Percentiles rank a stretch among this genome's conserved stretches.
phyloP scores from a whole-genome alignment of 2,888 invertebrate genomes.

The Imbricaverruca yamaguchii region DNA sequence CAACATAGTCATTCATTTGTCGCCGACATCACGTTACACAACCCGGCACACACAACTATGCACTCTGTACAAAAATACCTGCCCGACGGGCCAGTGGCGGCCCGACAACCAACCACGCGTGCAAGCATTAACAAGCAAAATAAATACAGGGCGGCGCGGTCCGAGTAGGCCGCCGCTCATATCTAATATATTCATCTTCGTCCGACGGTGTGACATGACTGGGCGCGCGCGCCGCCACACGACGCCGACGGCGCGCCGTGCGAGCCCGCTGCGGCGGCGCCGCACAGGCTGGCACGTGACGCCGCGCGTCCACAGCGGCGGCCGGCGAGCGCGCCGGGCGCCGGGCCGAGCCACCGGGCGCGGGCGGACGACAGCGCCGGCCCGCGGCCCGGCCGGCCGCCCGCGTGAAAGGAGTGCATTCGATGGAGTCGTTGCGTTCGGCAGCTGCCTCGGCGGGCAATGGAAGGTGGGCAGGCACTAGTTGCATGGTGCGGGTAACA shows the following conservation, averaged over 20 bases:
- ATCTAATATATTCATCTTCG: not conserved
- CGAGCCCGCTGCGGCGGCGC: too few relatives aligned
- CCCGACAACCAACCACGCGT: not conserved
- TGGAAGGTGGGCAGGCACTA: too few relatives aligned
- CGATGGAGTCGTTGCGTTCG: too few relatives aligned
- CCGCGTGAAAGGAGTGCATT: too few relatives aligned
- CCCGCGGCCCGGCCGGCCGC: not conserved
- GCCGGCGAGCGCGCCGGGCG: too few relatives aligned
- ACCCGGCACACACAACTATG: not conserved
- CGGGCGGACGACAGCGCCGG: not conserved
- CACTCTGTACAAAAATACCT: slow-evolving; percentile 10
- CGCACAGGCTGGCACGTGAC: too few relatives aligned
- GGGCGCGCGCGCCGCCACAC: not conserved
- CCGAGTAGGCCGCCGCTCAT: not conserved
- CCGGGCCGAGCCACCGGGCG: too few relatives aligned
- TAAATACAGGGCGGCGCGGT: not conserved
- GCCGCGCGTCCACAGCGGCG: too few relatives aligned
- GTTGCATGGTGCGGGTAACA: too few relatives aligned
- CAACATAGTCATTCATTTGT: slow-evolving; percentile 9
- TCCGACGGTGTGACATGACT: not conserved
- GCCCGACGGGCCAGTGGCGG: not conserved
- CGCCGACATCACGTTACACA: not conserved
- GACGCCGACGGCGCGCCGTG: too few relatives aligned
- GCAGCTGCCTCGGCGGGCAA: too few relatives aligned
- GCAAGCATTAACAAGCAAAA: slow-evolving; percentile 14